phyloP scores from a whole-genome alignment of 2,888 invertebrate species.

The Ephialtes manifestator region DNA sequence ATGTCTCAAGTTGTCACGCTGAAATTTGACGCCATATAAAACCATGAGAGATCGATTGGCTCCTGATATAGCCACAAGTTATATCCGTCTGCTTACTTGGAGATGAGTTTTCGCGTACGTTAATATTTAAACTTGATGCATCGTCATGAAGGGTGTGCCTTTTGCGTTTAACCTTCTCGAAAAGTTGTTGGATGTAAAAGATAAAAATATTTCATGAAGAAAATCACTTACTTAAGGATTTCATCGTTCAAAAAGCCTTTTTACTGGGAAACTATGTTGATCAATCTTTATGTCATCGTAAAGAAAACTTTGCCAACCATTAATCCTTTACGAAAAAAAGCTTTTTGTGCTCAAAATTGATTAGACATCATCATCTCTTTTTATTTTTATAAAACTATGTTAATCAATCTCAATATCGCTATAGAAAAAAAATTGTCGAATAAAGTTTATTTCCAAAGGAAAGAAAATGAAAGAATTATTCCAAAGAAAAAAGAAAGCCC shows the following conservation, averaged over 20 bases:
- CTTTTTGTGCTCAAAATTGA: background rate
- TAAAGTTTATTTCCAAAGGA: too few relatives aligned
- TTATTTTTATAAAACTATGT: too few relatives aligned
- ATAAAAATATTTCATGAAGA: background rate
- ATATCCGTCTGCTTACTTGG: constrained; percentile 4
- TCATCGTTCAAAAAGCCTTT: background rate
- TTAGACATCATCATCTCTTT: too few relatives aligned
- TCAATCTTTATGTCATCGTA: background rate
- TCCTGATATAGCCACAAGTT: background rate
- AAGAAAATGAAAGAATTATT: too few relatives aligned
- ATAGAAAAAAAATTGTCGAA: too few relatives aligned
- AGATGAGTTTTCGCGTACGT: background rate
- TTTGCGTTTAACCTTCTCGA: background rate
- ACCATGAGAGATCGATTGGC: background rate
- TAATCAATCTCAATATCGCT: too few relatives aligned
- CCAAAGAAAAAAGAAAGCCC: too few relatives aligned
- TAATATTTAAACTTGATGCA: constrained; percentile 17
- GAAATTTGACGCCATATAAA: background rate
- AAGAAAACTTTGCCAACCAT: background rate
- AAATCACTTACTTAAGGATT: background rate
- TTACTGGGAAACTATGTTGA: background rate
- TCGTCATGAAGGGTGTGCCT: background rate
- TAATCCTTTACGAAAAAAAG: background rate
- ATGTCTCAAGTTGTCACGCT: background rate
- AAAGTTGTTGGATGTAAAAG: background rate